phyloP scores from a whole-genome alignment of 2,113 vertebrate species.

The Meriones unguiculatus region DNA sequence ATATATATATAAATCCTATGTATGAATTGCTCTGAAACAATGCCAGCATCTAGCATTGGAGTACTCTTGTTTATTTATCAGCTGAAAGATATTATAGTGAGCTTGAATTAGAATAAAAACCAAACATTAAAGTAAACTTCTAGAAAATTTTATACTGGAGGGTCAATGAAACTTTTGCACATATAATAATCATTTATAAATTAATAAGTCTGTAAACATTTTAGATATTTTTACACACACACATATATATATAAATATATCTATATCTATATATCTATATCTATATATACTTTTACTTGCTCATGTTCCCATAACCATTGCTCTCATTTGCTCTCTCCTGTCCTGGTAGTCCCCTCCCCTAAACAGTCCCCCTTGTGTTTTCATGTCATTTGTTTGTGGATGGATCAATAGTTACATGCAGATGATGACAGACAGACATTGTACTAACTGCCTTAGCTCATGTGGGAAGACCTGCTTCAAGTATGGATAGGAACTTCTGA shows the following conservation, averaged over 20 bases:
- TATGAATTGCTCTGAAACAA: constrained; percentile 73
- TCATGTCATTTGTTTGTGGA: background rate
- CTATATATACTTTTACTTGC: background rate
- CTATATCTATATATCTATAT: too few species aligned
- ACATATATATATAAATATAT: too few species aligned
- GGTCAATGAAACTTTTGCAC: constrained; percentile 78
- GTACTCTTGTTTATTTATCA: constrained; percentile 70
- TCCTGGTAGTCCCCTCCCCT: background rate
- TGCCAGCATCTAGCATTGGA: constrained; percentile 55
- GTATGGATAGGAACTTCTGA: background rate
- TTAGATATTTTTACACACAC: background rate
- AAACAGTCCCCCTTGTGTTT: background rate
- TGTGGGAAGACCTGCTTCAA: background rate
- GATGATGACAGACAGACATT: background rate
- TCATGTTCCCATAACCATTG: background rate
- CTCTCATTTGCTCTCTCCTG: background rate
- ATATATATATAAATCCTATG: constrained; percentile 57
- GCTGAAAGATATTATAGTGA: constrained; percentile 77
- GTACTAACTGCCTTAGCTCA: background rate
- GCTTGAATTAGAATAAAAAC: constrained; percentile 69
- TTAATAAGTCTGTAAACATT: constrained; percentile 73
- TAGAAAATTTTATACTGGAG: constrained; percentile 75
- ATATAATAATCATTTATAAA: constrained; percentile 80
- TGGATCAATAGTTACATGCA: too few species aligned
- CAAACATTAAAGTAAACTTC: constrained; percentile 78